Evolutionary conservation across 2,113 vertebrate genomes (phyloP).

Genomic region (Leucoraja erinaceus): DNA sequence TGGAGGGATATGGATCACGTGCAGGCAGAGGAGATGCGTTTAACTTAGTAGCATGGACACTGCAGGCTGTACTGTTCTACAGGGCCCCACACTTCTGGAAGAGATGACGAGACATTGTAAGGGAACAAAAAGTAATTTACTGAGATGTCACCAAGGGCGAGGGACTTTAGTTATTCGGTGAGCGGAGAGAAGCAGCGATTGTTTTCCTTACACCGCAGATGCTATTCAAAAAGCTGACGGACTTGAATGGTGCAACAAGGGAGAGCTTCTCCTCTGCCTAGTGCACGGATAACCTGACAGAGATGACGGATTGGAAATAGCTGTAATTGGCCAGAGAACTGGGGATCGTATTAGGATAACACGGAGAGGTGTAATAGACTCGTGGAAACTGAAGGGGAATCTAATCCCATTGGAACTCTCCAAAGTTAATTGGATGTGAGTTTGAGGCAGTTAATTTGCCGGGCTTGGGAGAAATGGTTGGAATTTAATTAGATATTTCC

Average conservation of each 20-base stretch:
- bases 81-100: not conserved
- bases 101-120: not conserved
- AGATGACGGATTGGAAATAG: not conserved
- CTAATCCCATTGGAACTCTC: not conserved
- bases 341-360: not conserved
- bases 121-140: not conserved
- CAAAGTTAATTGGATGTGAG: no score
- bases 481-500: not conserved
- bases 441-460: not conserved
- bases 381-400: not conserved
- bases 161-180: not conserved
- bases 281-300: not conserved
- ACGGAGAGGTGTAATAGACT: not conserved
- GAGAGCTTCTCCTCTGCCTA: not conserved
- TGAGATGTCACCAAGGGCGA: not conserved
- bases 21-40: no score
- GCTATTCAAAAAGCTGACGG: not conserved
- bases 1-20: no score
- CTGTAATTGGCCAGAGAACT: not conserved
- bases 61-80: no score
- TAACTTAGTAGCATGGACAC: no score
- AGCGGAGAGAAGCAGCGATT: not conserved
- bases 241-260: not conserved
- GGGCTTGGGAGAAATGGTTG: not conserved
- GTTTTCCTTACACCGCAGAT: no score